Percentiles rank a stretch among this genome's conserved stretches.
phyloP scores from a whole-genome alignment of 2,888 invertebrate species.

The Eupithecia vulgata region DNA sequence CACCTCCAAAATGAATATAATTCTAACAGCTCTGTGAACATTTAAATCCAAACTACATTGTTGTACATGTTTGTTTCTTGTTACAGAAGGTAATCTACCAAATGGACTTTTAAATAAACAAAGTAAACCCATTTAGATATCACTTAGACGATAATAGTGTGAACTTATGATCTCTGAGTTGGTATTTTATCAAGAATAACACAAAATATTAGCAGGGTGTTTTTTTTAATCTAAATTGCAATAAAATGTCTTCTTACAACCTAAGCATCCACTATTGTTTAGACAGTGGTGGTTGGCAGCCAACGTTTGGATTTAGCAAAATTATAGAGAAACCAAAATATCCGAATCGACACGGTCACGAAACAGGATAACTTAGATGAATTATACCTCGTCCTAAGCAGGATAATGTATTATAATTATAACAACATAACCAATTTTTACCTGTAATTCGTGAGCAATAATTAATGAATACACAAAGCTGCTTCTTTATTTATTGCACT shows the following conservation, averaged over 20 bases:
- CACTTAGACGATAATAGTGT: conserved; percentile 36
- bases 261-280: background rate
- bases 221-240: background rate
- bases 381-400: no score
- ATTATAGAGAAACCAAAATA: background rate
- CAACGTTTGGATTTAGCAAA: background rate
- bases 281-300: background rate
- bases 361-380: no score
- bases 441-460: background rate
- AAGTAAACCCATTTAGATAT: conserved; percentile 38
- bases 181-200: conserved; percentile 18
- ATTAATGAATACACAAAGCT: background rate
- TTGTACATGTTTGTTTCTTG: background rate
- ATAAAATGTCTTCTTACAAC: no score
- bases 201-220: background rate
- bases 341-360: background rate
- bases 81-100: conserved; percentile 14
- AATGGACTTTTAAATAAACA: conserved; percentile 27
- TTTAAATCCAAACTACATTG: background rate
- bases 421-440: no score
- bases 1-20: background rate
- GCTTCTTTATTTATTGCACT: background rate
- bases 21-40: background rate
- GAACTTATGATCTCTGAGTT: conserved; percentile 39
- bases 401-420: no score